phyloP scores from a whole-genome alignment of 1,140 invertebrate genomes.

The Nymphalis io region DNA sequence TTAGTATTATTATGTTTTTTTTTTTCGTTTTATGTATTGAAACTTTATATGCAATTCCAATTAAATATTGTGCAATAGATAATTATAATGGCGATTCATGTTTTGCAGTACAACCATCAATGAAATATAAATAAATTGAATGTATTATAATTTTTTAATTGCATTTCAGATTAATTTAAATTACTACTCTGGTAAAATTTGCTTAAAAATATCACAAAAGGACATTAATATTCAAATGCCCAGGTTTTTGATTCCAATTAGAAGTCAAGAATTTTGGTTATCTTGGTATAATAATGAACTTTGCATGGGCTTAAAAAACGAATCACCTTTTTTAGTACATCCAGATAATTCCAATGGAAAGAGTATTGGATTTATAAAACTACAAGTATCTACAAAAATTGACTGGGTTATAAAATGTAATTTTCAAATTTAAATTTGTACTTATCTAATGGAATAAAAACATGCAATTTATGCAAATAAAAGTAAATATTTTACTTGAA shows the following conservation, averaged over 20 bases:
- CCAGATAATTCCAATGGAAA: constrained; percentile 20
- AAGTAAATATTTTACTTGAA: too few relatives aligned
- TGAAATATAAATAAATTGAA: too few relatives aligned
- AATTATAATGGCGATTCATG: too few relatives aligned
- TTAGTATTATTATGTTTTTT: background rate
- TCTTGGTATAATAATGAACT: constrained; percentile 43
- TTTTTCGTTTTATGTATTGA: too few relatives aligned
- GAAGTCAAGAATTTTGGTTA: constrained; percentile 36
- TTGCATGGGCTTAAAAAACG: constrained; percentile 34
- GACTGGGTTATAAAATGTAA: constrained; percentile 11
- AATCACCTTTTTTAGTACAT: constrained; percentile 27
- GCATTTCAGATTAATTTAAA: background rate
- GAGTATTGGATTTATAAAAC: constrained; percentile 36
- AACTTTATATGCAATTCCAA: too few relatives aligned
- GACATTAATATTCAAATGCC: background rate
- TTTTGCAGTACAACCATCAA: too few relatives aligned
- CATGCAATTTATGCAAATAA: too few relatives aligned
- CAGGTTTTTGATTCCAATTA: background rate
- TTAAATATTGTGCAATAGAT: too few relatives aligned
- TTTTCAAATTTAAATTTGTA: background rate
- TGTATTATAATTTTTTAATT: background rate
- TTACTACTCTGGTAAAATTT: background rate
- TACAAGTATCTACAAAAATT: background rate
- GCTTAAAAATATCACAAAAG: background rate
- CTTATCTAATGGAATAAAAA: background rate